These are phyloP conservation scores for Brenthis daphne DNA, from an alignment of 2,888 invertebrate genomes.

Conservation along the genomic window DNA sequence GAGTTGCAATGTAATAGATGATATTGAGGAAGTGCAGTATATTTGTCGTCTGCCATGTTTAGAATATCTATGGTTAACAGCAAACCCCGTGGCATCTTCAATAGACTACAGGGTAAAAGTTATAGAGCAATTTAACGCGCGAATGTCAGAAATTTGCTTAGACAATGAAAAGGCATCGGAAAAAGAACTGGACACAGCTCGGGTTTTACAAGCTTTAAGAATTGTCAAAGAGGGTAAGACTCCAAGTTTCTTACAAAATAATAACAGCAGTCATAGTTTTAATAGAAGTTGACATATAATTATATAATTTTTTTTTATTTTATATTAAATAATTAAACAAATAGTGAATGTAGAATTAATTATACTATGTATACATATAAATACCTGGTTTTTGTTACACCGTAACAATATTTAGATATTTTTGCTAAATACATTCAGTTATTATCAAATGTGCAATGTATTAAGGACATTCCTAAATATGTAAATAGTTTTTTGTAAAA, in stretches of 20 bases:
- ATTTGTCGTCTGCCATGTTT: conserved; percentile 92
- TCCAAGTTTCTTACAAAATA: conserved; percentile 80
- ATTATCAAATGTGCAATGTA: neutral
- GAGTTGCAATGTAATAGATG: conserved; percentile 91
- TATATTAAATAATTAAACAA: neutral
- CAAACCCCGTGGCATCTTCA: conserved; percentile 92
- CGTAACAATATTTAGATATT: neutral
- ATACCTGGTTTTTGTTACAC: neutral
- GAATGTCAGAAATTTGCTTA: conserved; percentile 91
- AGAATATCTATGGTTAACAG: conserved; percentile 92
- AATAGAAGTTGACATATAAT: conserved; percentile 68
- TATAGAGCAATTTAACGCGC: conserved; percentile 91
- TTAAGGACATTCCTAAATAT: conserved; percentile 5
- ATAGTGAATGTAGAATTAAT: too few species aligned
- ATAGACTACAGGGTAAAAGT: conserved; percentile 96
- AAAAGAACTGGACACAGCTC: conserved; percentile 95
- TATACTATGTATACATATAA: neutral
- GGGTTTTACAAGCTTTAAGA: conserved; percentile 93
- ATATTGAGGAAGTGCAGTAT: conserved; percentile 90
- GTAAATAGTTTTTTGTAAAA: neutral
- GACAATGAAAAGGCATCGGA: conserved; percentile 94
- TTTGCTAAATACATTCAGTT: neutral
- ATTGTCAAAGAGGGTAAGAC: conserved; percentile 87
- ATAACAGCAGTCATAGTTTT: conserved; percentile 72
- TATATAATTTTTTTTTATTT: neutral